Conservation (phyloP, 2,888 invertebrate genomes). For the Drosophila sordidula region DNA sequence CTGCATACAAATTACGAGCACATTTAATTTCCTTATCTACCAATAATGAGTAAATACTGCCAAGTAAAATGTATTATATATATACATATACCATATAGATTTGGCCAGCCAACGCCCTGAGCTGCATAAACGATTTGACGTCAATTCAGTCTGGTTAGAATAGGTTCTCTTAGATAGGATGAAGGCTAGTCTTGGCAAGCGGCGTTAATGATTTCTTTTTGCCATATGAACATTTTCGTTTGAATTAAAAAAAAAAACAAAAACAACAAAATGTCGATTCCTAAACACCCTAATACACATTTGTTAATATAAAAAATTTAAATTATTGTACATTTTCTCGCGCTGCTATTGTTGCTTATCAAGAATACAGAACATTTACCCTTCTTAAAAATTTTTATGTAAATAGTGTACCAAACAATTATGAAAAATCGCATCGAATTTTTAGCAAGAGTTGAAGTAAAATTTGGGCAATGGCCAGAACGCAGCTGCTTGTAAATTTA, state of each 20-base stretch:
- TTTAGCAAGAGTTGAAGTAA: neutral
- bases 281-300: neutral
- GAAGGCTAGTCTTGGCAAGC: conserved; percentile 8
- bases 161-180: conserved; percentile 10
- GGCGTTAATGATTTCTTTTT: conserved; percentile 41
- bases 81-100: conserved; percentile 5
- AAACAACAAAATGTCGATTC: neutral
- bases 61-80: conserved; percentile 28
- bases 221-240: conserved; percentile 37
- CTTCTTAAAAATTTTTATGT: neutral
- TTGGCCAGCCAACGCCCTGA: conserved; percentile 46
- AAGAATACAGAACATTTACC: neutral
- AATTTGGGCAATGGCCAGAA: conserved; percentile 33
- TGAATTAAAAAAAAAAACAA: conserved; percentile 37
- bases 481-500: conserved; percentile 20
- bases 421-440: neutral
- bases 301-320: neutral
- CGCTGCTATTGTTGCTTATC: neutral
- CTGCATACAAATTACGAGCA: conserved; percentile 46
- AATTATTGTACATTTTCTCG: neutral
- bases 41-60: conserved; percentile 28
- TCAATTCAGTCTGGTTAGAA: conserved; percentile 41
- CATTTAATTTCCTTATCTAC: conserved; percentile 58
- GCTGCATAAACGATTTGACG: conserved; percentile 76
- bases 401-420: neutral